Conservation (phyloP, 2,113 vertebrate species). For the Ceyx cyanopectus region DNA sequence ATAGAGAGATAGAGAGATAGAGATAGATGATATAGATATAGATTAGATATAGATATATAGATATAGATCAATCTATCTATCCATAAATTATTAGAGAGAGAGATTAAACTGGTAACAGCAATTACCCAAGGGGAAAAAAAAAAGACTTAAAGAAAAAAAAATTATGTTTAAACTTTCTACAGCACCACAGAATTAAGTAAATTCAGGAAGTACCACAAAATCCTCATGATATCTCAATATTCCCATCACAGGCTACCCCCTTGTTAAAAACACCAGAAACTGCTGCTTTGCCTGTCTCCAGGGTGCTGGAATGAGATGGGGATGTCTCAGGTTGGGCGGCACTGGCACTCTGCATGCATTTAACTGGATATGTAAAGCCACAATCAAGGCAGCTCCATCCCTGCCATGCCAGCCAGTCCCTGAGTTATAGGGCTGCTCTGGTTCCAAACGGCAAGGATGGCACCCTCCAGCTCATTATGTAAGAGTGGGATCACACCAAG, state of each 20-base stretch:
- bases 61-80: too few species aligned
- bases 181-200: not conserved
- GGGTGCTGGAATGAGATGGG: not conserved
- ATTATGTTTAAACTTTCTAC: not conserved
- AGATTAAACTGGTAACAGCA: not conserved
- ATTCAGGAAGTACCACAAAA: not conserved
- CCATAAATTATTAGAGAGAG: not conserved
- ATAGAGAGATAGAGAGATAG: too few species aligned
- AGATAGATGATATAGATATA: too few species aligned
- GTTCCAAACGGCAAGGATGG: not conserved
- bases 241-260: not conserved
- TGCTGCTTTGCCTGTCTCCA: too few species aligned
- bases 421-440: not conserved
- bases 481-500: not conserved
- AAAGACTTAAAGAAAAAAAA: not conserved
- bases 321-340: rapidly evolving
- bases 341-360: not conserved
- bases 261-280: not conserved
- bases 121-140: not conserved
- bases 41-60: too few species aligned
- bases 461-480: not conserved
- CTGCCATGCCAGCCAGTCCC: not conserved
- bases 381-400: not conserved
- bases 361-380: not conserved
- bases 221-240: not conserved